Evolutionary conservation across 2,888 invertebrate species (phyloP), one percentile per base, ranked within the genome.

Genomic region (Anagyrus pseudococci): DNA sequence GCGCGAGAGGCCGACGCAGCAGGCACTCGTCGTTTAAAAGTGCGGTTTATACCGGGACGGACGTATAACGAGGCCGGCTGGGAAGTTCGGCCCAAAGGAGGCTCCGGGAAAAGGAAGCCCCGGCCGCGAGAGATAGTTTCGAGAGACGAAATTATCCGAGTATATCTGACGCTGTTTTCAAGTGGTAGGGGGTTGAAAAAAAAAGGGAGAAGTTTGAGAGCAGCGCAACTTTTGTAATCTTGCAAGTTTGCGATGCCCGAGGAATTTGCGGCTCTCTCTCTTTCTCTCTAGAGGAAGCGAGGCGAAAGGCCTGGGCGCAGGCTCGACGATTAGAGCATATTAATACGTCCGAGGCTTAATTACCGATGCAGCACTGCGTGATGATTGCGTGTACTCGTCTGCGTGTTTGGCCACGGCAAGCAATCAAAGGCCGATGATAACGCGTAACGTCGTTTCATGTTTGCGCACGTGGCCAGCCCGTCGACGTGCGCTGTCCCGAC

Each of bases 321-420:
- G 33, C 50, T 23, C 33, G 15, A 46, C 15, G 4, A 46, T 25
- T 20, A 19, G 15, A 25, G 26, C 26, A 25, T 33, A 46, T 47
- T 25, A 58, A 46, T 52, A 40, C 25, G n/a, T 25, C 37, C 33
- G n/a, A 20, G 10, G 17, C 26, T 37, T 44, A 33, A 52, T 52
- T 49, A 25, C 29, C 20, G 17, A 33, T 50, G 19, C n/a, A 17
- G 37, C 15, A n/a, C 41, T 33, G 23, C 29, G 33, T 41, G 54
- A 46, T 40, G 17, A 47, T 47, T 20, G 15, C 22, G 23, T 26
- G 7, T 37, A 25, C 22, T 13, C 7, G 13, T 4, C 26, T 29
- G 19, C 20, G 48, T 49, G 33, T 55, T 49, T 55, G 25, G 29
- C 22, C 7, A 10, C 6, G 19, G 49, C 49, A 54, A 60, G 48